Percentiles rank a stretch among this genome's conserved stretches.
phyloP scores from a whole-genome alignment of 2,888 invertebrate species.

The Thumatha senex region DNA sequence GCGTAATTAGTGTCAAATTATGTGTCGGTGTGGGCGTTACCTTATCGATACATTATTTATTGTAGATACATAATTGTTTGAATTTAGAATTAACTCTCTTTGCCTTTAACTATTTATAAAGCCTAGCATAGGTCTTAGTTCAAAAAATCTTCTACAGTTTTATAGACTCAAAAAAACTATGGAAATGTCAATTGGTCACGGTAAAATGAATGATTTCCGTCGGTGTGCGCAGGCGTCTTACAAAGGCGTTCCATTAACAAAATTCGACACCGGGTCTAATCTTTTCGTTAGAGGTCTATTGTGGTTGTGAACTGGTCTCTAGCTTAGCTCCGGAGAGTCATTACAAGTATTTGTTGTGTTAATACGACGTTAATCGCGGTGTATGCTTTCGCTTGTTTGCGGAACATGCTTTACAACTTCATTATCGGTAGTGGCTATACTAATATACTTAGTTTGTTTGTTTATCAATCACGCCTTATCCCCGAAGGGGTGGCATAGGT shows the following conservation, averaged over 20 bases:
- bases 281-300: conserved; percentile 79
- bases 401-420: conserved; percentile 14
- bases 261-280: conserved; percentile 73
- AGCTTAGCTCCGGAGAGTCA: conserved; percentile 32
- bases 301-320: conserved; percentile 45
- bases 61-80: no score
- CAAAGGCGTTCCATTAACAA: conserved; percentile 75
- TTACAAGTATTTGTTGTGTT: conserved; percentile 46
- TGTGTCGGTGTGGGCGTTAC: no score
- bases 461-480: no score
- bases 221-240: conserved; percentile 56
- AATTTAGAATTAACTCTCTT: conserved; percentile 22
- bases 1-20: no score
- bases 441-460: not conserved
- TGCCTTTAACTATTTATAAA: conserved; percentile 37
- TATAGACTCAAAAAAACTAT: conserved; percentile 43
- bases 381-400: conserved; percentile 21
- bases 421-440: conserved; percentile 1
- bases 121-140: conserved; percentile 51
- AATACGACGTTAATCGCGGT: conserved; percentile 41
- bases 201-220: conserved; percentile 74
- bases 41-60: no score
- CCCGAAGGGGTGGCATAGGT: no score
- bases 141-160: conserved; percentile 44
- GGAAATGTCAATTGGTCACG: conserved; percentile 69